These are phyloP conservation scores for Pristionchus fissidentatus DNA, from an alignment of 2,888 invertebrate species.

Conservation along the genomic window DNA sequence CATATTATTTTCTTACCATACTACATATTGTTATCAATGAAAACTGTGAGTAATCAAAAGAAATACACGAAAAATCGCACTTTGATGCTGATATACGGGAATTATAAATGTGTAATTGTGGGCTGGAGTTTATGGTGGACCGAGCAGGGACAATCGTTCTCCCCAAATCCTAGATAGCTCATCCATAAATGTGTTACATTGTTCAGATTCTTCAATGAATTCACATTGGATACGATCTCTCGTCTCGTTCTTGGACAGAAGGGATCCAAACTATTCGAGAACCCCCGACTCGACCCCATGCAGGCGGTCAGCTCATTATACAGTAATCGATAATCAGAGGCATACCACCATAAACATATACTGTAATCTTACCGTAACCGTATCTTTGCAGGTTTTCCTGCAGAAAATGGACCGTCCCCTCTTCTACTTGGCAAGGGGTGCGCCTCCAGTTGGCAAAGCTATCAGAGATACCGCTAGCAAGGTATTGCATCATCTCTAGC, in stretches of 20 bases:
- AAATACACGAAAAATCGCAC: too few relatives aligned
- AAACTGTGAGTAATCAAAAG: too few relatives aligned
- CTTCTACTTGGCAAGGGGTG: neutral
- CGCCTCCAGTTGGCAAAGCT: neutral
- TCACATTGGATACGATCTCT: slow-evolving; percentile 30
- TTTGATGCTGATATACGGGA: too few relatives aligned
- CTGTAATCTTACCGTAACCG: too few relatives aligned
- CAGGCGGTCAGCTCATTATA: slow-evolving; percentile 6
- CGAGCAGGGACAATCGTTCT: too few relatives aligned
- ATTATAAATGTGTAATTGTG: too few relatives aligned
- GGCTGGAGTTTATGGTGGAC: too few relatives aligned
- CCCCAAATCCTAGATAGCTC: too few relatives aligned
- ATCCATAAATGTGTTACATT: neutral
- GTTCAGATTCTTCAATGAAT: slow-evolving; percentile 44
- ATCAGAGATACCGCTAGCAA: neutral
- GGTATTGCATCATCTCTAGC: neutral
- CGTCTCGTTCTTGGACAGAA: slow-evolving; percentile 43
- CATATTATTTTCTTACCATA: neutral
- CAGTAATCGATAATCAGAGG: too few relatives aligned
- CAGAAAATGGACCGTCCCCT: neutral
- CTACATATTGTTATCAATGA: neutral
- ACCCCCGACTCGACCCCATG: neutral
- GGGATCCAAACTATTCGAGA: slow-evolving; percentile 18
- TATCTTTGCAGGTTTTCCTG: neutral
- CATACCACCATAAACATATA: too few relatives aligned